Evolutionary conservation across 2,888 invertebrate genomes (phyloP).

Genomic region (Cosmorhoe ocellata): DNA sequence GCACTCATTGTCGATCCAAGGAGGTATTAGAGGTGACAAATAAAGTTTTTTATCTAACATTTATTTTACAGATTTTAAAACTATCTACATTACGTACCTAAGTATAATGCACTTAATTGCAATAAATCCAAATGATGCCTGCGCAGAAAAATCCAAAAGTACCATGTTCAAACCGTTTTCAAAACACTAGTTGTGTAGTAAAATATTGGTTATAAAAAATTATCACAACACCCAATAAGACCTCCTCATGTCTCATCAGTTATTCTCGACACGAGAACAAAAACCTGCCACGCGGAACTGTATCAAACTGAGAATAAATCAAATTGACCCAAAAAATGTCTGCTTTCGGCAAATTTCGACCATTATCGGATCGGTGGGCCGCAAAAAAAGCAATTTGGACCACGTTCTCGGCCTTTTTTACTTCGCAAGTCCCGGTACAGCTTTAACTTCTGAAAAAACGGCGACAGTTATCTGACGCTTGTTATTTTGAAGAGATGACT

Average conservation of each 20-base stretch:
- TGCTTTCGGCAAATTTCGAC: constrained; percentile 75
- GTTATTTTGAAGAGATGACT: not conserved
- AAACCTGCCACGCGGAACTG: constrained; percentile 54
- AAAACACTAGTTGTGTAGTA: no score
- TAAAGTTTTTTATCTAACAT: no score
- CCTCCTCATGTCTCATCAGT: constrained; percentile 50
- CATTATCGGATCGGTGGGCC: constrained; percentile 59
- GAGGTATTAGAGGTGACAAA: no score
- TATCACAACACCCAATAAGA: no score
- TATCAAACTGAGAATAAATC: constrained; percentile 77
- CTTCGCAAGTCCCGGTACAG: constrained; percentile 58
- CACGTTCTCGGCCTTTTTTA: constrained; percentile 58
- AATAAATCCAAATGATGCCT: no score
- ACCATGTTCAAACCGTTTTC: no score
- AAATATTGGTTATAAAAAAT: no score
- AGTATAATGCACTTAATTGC: no score
- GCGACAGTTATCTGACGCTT: not conserved
- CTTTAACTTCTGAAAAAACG: constrained; percentile 1
- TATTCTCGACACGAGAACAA: constrained; percentile 43
- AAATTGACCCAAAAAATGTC: constrained; percentile 71
- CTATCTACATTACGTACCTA: no score
- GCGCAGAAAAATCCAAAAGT: no score
- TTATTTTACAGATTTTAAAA: no score
- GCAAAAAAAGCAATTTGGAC: constrained; percentile 74
- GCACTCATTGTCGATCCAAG: no score